phyloP scores from a whole-genome alignment of 2,888 invertebrate species.

The Crepidodera aurea region DNA sequence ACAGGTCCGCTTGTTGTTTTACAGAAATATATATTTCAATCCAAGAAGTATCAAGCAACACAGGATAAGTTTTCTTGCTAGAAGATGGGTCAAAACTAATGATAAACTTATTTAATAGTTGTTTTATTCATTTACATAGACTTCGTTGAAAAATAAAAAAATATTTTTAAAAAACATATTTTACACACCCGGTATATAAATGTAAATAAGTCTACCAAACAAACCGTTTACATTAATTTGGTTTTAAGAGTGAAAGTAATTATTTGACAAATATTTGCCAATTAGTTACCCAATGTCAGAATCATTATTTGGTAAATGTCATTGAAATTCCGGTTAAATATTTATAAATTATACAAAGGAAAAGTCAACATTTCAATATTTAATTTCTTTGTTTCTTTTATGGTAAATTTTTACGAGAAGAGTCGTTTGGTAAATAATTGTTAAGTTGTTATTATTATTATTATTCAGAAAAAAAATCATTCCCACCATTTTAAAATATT shows the following conservation, averaged over 20 bases:
- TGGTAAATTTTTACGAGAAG: background rate
- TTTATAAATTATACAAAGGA: background rate
- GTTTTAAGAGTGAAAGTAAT: conserved; percentile 5
- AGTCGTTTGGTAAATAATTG: background rate
- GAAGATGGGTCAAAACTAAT: too few species aligned
- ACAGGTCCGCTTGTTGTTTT: too few species aligned
- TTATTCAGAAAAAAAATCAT: too few species aligned
- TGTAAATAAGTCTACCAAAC: background rate
- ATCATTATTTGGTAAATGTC: conserved; percentile 7
- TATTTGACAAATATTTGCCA: conserved; percentile 5
- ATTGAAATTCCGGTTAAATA: conserved; percentile 12
- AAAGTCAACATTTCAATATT: background rate
- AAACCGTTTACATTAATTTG: background rate
- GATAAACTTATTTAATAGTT: too few species aligned
- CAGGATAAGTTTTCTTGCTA: too few species aligned
- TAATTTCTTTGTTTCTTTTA: background rate
- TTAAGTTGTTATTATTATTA: too few species aligned
- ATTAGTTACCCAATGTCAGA: conserved; percentile 1
- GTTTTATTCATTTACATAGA: too few species aligned
- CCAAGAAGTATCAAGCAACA: too few species aligned
- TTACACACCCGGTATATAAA: background rate
- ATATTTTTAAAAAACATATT: too few species aligned
- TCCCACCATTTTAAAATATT: too few species aligned
- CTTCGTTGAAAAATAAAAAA: too few species aligned
- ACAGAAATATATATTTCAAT: too few species aligned